phyloP scores from a whole-genome alignment of 2,888 invertebrate species.

The Pomacea canaliculata region DNA sequence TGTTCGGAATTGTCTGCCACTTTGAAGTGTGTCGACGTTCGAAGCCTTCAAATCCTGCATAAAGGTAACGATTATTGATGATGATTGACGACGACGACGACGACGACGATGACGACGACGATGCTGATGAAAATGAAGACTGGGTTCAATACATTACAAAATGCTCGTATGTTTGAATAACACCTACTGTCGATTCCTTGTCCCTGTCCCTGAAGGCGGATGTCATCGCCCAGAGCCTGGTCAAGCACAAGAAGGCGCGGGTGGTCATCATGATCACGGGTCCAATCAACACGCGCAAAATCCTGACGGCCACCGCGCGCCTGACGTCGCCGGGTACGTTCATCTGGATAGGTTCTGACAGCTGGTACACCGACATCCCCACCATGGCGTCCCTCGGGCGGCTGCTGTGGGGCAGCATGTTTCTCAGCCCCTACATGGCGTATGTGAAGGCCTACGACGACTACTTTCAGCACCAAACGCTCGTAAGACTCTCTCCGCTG shows the following conservation, averaged over 20 bases:
- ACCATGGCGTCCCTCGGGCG: constrained; percentile 35
- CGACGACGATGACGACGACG: too few relatives aligned
- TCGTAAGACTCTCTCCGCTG: not conserved
- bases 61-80: too few relatives aligned
- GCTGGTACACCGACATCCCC: constrained; percentile 29
- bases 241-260: not conserved
- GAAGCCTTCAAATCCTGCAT: too few relatives aligned
- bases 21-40: too few relatives aligned
- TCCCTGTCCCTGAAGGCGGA: too few relatives aligned
- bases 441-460: constrained; percentile 11
- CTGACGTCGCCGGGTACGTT: constrained; percentile 38
- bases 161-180: too few relatives aligned
- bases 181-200: too few relatives aligned
- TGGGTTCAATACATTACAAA: too few relatives aligned
- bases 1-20: too few relatives aligned
- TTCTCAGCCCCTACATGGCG: constrained; percentile 27
- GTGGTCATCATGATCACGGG: not conserved
- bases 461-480: constrained; percentile 5
- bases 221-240: too few relatives aligned
- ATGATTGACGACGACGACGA: too few relatives aligned
- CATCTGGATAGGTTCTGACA: constrained; percentile 54
- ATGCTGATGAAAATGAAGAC: too few relatives aligned
- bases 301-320: constrained; percentile 37
- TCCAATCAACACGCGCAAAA: not conserved
- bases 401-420: constrained; percentile 40